Evolutionary conservation across 2,797 vertebrate genomes (phyloP), one percentile per base, ranked within the genome.

Genomic region (Clarias platycephalus): DNA sequence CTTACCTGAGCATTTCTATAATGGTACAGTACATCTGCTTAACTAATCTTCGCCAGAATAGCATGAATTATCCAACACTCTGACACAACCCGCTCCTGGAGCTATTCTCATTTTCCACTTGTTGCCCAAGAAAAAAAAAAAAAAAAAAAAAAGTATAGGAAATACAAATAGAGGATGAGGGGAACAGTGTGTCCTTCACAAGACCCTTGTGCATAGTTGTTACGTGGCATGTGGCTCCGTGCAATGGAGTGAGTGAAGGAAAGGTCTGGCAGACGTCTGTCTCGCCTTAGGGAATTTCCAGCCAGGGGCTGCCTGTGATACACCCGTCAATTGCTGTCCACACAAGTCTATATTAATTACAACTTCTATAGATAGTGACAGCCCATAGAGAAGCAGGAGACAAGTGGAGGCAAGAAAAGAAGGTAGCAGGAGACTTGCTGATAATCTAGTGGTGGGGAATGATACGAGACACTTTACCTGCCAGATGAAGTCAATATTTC

Each of bases 321-420:
- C 26, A 84, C 75, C 82, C 40, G 71, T 81, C 85, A 88, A 40
- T 89, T 72, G 66, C 58, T n/a, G 53, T 76, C 64, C 78, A 34
- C 77, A 49, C n/a, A 57, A 31, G 78, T 53, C 89, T 84, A 90
- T 88, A 91, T 92, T 92, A 92, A 93, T 94, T 91, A 90, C 89
- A 67, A 83, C 85, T 83, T 89, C 82, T 91, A 89, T 90, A 80
- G 87, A 83, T 79, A 81, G 49, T 83, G 86, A 82, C 81, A 86
- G 74, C 64, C 58, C 49, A 37, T 6, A 40, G 64, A 83, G 53
- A 31, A 63, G 71, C 15, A 49, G 28, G 22, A 18, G 13, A 28
- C 8, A 37, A 31, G 81, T 85, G 87, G 90, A 89, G 53, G 7
- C 62, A 83, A 55, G 84, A 84, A 76, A 31, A 31, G 22, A 55